Evolutionary conservation across 2,888 invertebrate species (phyloP).

Genomic region (Drosophila quasianomalipes): DNA sequence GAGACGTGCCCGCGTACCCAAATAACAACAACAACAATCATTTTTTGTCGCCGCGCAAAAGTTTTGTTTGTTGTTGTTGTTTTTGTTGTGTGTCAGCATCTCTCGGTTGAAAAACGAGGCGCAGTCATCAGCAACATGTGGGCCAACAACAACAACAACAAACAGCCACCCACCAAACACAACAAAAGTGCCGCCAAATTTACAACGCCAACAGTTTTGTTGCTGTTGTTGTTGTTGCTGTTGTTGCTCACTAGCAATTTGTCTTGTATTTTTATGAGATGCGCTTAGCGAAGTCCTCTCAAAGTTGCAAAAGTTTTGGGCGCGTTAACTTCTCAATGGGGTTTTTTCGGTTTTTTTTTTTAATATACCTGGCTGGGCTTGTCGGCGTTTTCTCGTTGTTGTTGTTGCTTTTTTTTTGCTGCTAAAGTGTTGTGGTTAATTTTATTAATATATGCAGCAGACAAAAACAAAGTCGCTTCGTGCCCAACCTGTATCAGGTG

Average conservation of each 20-base stretch:
- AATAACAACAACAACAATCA: slow-evolving; percentile 26
- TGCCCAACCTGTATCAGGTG: slow-evolving; percentile 46
- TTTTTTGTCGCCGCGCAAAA: slow-evolving; percentile 60
- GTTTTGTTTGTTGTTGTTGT: slow-evolving; percentile 17
- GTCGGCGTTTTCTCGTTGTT: slow-evolving; percentile 24
- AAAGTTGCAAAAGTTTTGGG: slow-evolving; percentile 36
- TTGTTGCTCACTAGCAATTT: slow-evolving; percentile 44
- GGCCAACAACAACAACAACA: slow-evolving; percentile 39
- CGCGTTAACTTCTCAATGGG: slow-evolving; percentile 45
- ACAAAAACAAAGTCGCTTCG: slow-evolving; percentile 14
- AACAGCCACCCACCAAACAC: slow-evolving; percentile 51
- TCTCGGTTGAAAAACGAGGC: slow-evolving; percentile 42
- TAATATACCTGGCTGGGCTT: slow-evolving; percentile 24
- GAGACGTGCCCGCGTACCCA: slow-evolving; percentile 61
- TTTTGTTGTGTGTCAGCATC: slow-evolving; percentile 46
- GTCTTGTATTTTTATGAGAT: slow-evolving; percentile 54
- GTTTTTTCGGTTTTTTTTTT: slow-evolving; percentile 23
- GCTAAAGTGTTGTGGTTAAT: slow-evolving; percentile 32
- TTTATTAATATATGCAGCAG: slow-evolving; percentile 64
- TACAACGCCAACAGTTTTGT: slow-evolving; percentile 33
- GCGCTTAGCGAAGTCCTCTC: slow-evolving; percentile 36
- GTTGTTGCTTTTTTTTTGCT: slow-evolving; percentile 24
- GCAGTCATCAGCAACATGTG: slow-evolving; percentile 60
- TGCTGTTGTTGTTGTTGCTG: slow-evolving; percentile 4
- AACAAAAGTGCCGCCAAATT: slow-evolving; percentile 69